Evolutionary conservation across 2,113 vertebrate genomes (phyloP), one percentile per base, ranked within the genome.

Genomic region (Meles meles): DNA sequence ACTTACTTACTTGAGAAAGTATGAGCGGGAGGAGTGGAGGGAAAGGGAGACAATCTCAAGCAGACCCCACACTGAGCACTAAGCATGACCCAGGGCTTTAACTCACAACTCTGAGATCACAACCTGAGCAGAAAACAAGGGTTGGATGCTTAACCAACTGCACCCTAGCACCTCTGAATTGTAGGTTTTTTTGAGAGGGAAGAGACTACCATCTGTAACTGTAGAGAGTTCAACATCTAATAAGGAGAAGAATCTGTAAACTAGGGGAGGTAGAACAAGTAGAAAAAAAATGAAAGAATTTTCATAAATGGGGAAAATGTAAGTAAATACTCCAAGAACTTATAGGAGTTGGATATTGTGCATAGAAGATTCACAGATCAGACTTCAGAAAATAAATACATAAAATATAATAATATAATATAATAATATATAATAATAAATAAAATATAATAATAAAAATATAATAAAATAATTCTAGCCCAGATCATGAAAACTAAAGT

Each of bases 381-480:
- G 21, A 27, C 31, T 96, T 88, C 42, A 91, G 42, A 93, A 96
- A 97, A 86, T 20, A 80, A 37, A 42, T 21, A 91, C 47, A 65
- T 67, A 87, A 92, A 72, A 77, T 84, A 59, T 83, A 83, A 83
- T 69, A 77, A 77, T 84, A 61, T 83, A 84, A 84, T 69, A 80
- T 84, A 90, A 93, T 74, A 95, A 93, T 91, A 77, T 84, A 61
- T 83, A 84, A 84, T 69, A 80, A 88, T n/a, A n/a, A n/a, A n/a
- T n/a, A n/a, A n/a, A n/a, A n/a, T n/a, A n/a, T n/a, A n/a, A n/a
- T n/a, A n/a, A n/a, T n/a, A n/a, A n/a, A n/a, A 77, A 77, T 84
- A 61, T 83, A 84, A 84, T 69, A 80, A 88, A 90, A 93, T 74
- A 95, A 93, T 91, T 61, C 72, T 97, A 89, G 61, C 65, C 88